Base-by-base conservation (phyloP, 2,888 invertebrate genomes). In the Ophion ventricosus region DNA sequence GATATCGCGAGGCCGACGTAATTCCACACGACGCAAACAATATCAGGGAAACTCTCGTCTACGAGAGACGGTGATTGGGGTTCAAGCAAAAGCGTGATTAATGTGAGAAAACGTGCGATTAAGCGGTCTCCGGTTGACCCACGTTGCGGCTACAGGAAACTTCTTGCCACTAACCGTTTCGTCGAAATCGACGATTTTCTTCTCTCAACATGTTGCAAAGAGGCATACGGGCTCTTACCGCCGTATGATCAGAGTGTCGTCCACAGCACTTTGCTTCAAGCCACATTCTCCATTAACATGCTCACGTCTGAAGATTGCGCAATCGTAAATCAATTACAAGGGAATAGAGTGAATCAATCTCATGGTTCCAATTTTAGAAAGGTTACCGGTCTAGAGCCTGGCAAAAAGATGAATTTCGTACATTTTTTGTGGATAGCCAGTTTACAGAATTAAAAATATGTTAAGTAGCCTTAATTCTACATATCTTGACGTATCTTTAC, bases 11-110 rank as follows among this genome's bases (percentile, higher is more conserved):
- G 73, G 7, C 26, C 14, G n/a, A 72, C 56, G 64, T 82, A 70
- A 84, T 84, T 84, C 82, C 79, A 80, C 72, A 82, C 78, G 84
- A 79, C 67, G 75, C 74, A 75, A 84, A 84, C 79, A 84, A 80
- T 82, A 72, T 82, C 70, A 54, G 61, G 49, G 23, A 43, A 59
- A 57, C 57, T 70, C 49, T 57, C 66, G 64, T 76, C 75, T 54
- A 17, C 56, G 75, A 26, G 56, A 43, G 69, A 66, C 66, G 79
- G 72, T 59, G 72, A 82, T 78, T 59, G 57, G 49, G 72, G 75
- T 79, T 35, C 56, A 7, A 56, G 84, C 84, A 84, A 84, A 84
- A 84, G 76, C 79, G 72, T 84, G 79, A 84, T 82, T 84, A 84
- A 84, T 84, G 75, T 73, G 72, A 57, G 82, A 84, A 84, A 84